Percentiles rank a stretch among this genome's conserved stretches.
phyloP scores from a whole-genome alignment of 2,888 invertebrate species.

The Pocota personata region DNA sequence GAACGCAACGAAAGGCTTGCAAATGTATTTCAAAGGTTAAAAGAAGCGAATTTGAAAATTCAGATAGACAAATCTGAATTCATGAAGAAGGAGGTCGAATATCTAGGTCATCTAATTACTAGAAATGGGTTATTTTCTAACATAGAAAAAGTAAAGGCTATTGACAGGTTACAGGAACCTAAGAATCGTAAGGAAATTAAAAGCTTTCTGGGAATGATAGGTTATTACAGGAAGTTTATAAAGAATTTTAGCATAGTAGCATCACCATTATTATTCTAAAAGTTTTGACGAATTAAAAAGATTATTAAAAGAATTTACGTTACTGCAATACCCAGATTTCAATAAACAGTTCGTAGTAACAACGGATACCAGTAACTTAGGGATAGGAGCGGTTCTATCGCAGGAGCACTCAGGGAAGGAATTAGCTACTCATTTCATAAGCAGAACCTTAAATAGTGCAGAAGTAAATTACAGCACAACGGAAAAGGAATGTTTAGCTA shows the following conservation, averaged over 20 bases:
- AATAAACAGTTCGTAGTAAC: too few relatives aligned
- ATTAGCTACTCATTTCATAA: conserved; percentile 18
- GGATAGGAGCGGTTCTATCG: not conserved
- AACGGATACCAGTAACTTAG: not conserved
- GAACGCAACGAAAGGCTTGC: conserved; percentile 75
- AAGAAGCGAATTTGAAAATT: conserved; percentile 47
- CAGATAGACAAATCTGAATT: conserved; percentile 56
- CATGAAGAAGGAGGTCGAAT: conserved; percentile 43
- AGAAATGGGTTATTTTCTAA: conserved; percentile 76
- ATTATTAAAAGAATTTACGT: too few relatives aligned
- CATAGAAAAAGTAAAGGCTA: conserved; percentile 69
- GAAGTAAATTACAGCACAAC: not conserved
- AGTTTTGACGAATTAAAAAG: not conserved
- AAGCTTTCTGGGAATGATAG: not conserved
- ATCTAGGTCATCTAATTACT: conserved; percentile 75
- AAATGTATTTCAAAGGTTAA: conserved; percentile 10
- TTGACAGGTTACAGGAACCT: conserved; percentile 7
- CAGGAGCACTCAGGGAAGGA: not conserved
- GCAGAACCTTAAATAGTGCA: not conserved
- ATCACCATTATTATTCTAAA: conserved; percentile 30
- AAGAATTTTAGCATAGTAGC: conserved; percentile 18
- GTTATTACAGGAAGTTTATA: too few relatives aligned
- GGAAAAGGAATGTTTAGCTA: not conserved
- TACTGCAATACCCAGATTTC: not conserved
- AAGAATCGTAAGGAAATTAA: not conserved